phyloP scores from a whole-genome alignment of 2,113 vertebrate species.

The Chrysemys picta region DNA sequence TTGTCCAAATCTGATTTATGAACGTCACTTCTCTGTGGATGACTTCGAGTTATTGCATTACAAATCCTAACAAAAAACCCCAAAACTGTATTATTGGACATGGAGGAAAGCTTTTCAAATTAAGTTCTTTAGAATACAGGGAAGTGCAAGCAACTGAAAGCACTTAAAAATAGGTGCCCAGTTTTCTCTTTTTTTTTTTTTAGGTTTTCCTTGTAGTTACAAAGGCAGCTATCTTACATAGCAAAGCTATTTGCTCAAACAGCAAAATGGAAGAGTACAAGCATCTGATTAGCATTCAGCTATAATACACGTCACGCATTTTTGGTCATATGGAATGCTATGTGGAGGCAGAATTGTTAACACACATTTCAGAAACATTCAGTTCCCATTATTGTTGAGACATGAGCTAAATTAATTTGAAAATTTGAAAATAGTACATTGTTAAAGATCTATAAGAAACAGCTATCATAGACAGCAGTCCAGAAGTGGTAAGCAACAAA shows the following conservation, averaged over 20 bases:
- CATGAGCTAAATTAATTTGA: not conserved
- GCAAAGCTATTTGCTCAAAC: not conserved
- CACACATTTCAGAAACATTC: not conserved
- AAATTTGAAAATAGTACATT: not conserved
- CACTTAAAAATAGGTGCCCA: not conserved
- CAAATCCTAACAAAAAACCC: slow-evolving; percentile 82
- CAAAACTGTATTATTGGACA: not conserved
- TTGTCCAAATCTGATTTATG: slow-evolving; percentile 91
- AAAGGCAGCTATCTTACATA: not conserved
- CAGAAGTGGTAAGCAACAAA: not conserved
- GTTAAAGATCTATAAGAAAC: not conserved
- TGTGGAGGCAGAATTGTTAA: not conserved
- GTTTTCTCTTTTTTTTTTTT: not conserved
- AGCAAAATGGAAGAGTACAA: not conserved
- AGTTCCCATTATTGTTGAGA: too few relatives aligned
- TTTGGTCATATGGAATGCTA: not conserved
- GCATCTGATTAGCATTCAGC: not conserved
- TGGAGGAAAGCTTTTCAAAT: not conserved
- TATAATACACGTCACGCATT: not conserved
- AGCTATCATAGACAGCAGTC: not conserved
- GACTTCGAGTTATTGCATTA: slow-evolving; percentile 92
- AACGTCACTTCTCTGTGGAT: slow-evolving; percentile 90
- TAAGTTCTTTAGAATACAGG: not conserved
- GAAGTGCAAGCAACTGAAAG: not conserved
- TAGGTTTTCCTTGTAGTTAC: not conserved